Evolutionary conservation across 2,113 vertebrate species (phyloP), one percentile per base, ranked within the genome.

Genomic region (Apteryx mantelli): DNA sequence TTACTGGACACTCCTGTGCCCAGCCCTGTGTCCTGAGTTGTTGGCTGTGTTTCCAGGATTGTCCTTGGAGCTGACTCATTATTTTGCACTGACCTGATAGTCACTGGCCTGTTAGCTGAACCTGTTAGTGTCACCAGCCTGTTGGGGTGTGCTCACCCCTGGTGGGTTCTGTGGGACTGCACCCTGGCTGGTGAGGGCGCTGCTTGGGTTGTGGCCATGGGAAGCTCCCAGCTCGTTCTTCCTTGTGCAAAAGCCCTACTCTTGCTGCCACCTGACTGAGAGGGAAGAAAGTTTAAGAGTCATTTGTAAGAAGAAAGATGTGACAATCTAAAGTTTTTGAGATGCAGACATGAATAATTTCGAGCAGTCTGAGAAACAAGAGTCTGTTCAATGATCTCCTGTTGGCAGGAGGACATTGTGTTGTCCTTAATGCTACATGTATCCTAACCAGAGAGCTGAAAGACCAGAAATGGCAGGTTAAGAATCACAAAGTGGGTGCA

Each of bases 351-450:
- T 22, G 19, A 36, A 36, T 76, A 4, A 7, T 14, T 11, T 46
- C 12, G 24, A 65, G 65, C 36, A 65, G 66, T 53, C 56, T 76
- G 81, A 77, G 34, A 85, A 81, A 36, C 3, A 28, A 25, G 36
- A 40, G 42, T 10, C 5, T 48, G 34, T 80, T 75, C 74, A 50
- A 64, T 42, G 63, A 11, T 70, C 36, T 50, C 30, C 17, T 42
- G 22, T 15, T 50, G 36, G 7, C 42, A 64, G 42, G 36, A 75
- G 32, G 30, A 20, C 68, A 46, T 55, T 11, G 36, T 0, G 0
- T 38, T 44, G 25, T 56, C 34, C 46, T 68, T 50, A 73, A 50
- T 0, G 5, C 25, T 24, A 64, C 14, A 1, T 1, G 0, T n/a
- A 30, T 40, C 40, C 36, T 34, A 22, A 0, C 7, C 16, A 28